Evolutionary conservation across 2,797 vertebrate genomes (phyloP), one percentile per base, ranked within the genome.

Genomic region (Microctenopoma steveboyesi): DNA sequence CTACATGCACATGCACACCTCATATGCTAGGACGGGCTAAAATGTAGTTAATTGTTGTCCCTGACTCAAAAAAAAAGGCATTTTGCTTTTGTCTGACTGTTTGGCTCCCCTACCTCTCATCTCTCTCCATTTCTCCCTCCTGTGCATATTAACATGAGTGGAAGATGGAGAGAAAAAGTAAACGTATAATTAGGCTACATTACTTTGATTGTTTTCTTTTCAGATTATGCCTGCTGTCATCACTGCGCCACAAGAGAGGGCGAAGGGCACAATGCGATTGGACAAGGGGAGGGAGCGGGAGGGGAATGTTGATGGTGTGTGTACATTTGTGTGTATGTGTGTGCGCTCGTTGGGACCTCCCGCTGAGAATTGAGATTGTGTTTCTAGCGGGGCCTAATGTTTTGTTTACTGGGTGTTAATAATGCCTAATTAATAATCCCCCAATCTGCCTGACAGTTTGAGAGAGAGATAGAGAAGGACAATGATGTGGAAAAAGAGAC

Each of bases 321-420:
- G 84, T 58, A 71, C 72, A 66, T 71, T 51, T 52, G 46, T 65
- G 67, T 51, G 55, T 78, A 30, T 75, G 79, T 76, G 73, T 79
- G 74, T 28, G 73, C 43, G 72, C 46, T 66, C 39, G 56, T 42
- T 46, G 51, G 56, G 80, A 73, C 92, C 88, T 91, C 97, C 96
- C 0, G 94, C 95, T 93, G 96, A 84, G 96, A 95, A 92, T 93
- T 75, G 93, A 97, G 95, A 98, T 98, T 98, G 96, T 97, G 94
- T 96, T 97, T 96, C 95, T 95, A 94, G 83, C 94, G 86, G 94
- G 94, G 93, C 95, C 94, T 95, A 96, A 98, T 98, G 90, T 96
- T 94, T 98, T 98, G 97, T 98, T 98, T 98, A 98, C 96, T 95
- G 96, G 93, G 95, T 98, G 98, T 98, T 98, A 98, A 97, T 98